A percentile compares a stretch with the other conserved stretches of the same genome.
Evolutionary conservation across 2,113 vertebrate species (phyloP).

Genomic region (Paramormyrops kingsleyae): DNA sequence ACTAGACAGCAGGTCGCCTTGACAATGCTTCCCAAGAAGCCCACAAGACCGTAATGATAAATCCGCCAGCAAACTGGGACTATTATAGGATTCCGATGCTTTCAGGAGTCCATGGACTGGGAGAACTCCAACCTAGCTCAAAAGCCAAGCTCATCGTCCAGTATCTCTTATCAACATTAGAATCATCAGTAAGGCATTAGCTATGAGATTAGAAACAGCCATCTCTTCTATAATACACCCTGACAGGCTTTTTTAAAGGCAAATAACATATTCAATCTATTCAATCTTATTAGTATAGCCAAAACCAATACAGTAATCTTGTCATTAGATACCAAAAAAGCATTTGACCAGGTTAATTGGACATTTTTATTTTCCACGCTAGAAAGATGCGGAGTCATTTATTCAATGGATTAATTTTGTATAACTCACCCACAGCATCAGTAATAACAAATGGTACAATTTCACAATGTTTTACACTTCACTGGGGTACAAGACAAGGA

Average conservation of each 20-base stretch:
- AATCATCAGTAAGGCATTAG: neutral
- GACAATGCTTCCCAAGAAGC: neutral
- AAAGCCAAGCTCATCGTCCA: neutral
- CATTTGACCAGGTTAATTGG: neutral
- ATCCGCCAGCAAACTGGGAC: neutral
- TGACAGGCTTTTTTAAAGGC: neutral
- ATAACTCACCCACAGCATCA: too few species aligned
- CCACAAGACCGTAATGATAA: neutral
- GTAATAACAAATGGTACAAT: neutral
- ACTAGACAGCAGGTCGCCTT: neutral
- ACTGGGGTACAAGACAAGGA: neutral
- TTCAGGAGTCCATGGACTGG: neutral
- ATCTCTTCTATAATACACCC: neutral
- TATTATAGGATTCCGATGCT: neutral
- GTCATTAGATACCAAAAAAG: neutral
- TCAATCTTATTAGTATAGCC: neutral
- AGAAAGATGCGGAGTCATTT: neutral
- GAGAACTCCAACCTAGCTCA: neutral
- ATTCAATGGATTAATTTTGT: neutral
- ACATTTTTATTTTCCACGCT: neutral
- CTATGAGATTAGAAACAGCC: neutral
- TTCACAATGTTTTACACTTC: neutral
- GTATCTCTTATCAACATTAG: neutral
- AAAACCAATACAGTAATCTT: neutral
- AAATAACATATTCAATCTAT: neutral